A percentile compares a stretch with the other conserved stretches of the same genome.
These are phyloP conservation scores for Cryptocheilus praepositus DNA, from an alignment of 2,888 invertebrate species.

Conservation along the genomic window DNA sequence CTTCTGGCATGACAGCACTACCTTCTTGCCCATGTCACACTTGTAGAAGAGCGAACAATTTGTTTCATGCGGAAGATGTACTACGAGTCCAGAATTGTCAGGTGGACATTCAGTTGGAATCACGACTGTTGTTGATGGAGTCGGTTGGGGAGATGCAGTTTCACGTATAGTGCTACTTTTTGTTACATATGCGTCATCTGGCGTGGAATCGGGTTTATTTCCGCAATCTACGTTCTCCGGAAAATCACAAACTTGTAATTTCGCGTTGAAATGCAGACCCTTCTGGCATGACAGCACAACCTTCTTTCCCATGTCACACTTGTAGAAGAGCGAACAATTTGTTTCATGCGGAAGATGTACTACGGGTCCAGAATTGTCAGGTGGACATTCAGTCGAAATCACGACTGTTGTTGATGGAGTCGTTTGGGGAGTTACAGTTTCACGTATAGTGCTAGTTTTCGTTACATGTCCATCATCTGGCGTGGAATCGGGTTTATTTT, in stretches of 20 bases:
- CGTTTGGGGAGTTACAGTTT: background rate
- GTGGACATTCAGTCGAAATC: background rate
- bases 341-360: slow-evolving; percentile 37
- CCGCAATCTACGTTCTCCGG: slow-evolving; percentile 26
- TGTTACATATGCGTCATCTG: no score
- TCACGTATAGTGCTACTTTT: no score
- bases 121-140: background rate
- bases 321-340: slow-evolving; percentile 50
- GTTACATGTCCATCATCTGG: slow-evolving; percentile 27
- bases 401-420: background rate
- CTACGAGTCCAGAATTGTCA: slow-evolving; percentile 14
- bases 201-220: background rate
- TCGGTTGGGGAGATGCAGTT: no score
- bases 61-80: slow-evolving; percentile 42
- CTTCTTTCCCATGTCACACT: slow-evolving; percentile 43
- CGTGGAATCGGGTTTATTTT: slow-evolving; percentile 18
- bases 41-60: slow-evolving; percentile 51
- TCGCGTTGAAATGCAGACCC: slow-evolving; percentile 40
- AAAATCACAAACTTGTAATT: slow-evolving; percentile 11
- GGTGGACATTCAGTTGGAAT: slow-evolving; percentile 32
- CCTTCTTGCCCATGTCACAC: slow-evolving; percentile 45
- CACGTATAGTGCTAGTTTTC: background rate
- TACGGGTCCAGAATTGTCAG: accelerated
- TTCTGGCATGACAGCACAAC: slow-evolving; percentile 39
- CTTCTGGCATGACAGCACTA: background rate